Evolutionary conservation across 2,113 vertebrate species (phyloP).

Genomic region (Arvicanthis niloticus): DNA sequence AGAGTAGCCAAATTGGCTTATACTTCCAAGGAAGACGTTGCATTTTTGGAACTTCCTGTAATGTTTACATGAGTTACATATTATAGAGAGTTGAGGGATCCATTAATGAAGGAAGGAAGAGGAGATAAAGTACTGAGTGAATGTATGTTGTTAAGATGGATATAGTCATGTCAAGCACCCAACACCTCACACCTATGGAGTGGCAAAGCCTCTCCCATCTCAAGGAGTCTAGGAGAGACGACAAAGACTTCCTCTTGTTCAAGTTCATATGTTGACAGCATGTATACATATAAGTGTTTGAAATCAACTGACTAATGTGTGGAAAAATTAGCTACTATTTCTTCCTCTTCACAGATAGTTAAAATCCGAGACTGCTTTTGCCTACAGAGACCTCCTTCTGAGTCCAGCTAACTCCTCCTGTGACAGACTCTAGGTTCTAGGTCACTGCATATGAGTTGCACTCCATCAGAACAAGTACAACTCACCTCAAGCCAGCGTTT

Average conservation of each 20-base stretch:
- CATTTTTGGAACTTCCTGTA: background rate
- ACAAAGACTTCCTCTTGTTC: background rate
- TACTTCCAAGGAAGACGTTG: background rate
- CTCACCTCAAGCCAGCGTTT: background rate
- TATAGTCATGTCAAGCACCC: background rate
- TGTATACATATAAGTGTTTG: background rate
- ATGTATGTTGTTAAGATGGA: too few species aligned
- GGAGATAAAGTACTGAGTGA: background rate
- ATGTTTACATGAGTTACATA: background rate
- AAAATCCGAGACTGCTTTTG: too few species aligned
- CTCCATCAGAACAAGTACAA: background rate
- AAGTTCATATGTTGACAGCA: background rate
- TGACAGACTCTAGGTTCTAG: background rate
- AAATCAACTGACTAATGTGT: background rate
- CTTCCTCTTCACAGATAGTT: background rate
- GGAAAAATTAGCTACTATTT: background rate
- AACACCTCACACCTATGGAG: background rate
- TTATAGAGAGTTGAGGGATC: background rate
- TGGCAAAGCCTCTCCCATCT: background rate
- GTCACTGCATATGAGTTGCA: background rate
- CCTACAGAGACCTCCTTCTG: fast-evolving
- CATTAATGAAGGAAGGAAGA: background rate
- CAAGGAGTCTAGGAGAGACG: background rate
- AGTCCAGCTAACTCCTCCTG: background rate
- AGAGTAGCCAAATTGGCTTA: background rate